Percentiles rank a stretch among this genome's conserved stretches.
phyloP scores from a whole-genome alignment of 2,888 invertebrate genomes.

The Nematopogon swammerdamellus region DNA sequence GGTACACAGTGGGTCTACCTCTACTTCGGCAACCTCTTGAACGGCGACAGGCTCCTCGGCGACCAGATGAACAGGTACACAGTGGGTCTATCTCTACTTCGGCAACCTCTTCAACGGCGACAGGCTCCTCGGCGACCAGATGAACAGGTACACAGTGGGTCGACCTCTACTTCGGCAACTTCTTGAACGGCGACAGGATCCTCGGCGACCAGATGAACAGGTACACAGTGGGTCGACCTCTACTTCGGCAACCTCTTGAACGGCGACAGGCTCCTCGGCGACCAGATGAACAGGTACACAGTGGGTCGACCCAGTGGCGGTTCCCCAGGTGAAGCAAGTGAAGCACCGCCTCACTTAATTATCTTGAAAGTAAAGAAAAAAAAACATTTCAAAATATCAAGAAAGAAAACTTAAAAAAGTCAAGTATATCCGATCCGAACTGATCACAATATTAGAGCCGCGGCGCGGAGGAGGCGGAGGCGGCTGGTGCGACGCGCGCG shows the following conservation, averaged over 20 bases:
- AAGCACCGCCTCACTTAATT: no score
- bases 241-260: slow-evolving; percentile 67
- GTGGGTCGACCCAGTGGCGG: no score
- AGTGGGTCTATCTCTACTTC: slow-evolving; percentile 58
- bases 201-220: slow-evolving; percentile 63
- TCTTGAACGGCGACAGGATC: slow-evolving; percentile 60
- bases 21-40: slow-evolving; percentile 66
- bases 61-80: slow-evolving; percentile 58
- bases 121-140: slow-evolving; percentile 56
- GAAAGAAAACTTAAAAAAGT: no score
- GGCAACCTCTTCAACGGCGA: slow-evolving; percentile 67
- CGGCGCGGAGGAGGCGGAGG: no score
- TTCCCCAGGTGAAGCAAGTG: no score
- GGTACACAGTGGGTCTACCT: slow-evolving; percentile 49
- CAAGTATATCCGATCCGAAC: no score
- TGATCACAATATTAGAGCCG: no score
- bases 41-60: slow-evolving; percentile 58
- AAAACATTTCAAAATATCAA: no score
- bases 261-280: slow-evolving; percentile 58
- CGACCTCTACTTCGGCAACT: slow-evolving; percentile 61
- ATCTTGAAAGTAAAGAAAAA: no score
- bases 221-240: slow-evolving; percentile 55
- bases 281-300: slow-evolving; percentile 64
- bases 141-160: slow-evolving; percentile 63
- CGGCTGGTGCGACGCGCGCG: no score